Base-by-base conservation (phyloP, 2,113 vertebrate species). In the Oncorhynchus mykiss region DNA sequence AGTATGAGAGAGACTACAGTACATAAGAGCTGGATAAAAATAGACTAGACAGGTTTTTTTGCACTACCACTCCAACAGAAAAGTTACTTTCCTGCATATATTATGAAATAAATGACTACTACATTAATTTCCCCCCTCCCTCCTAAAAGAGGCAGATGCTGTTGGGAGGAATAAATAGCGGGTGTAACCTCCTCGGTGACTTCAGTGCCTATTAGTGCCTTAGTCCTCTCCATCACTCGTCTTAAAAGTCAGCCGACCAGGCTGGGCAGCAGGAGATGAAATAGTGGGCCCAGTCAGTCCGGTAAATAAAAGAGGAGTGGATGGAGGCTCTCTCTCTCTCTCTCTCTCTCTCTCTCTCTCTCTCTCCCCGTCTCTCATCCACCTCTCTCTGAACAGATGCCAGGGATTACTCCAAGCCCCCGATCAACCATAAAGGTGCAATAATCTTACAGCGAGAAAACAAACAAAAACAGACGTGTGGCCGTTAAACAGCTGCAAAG, bases 381-480 rank as follows among this genome's bases (percentile, higher is more conserved):
- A 82, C 80, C 84, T 86, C 86, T 78, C 80, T 82, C 82, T 60
- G 88, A 94, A 93, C 92, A 94, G 93, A 93, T 94, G 93, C 91
- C 86, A 84, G 90, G 92, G 90, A 92, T 93, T 91, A 90, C 91
- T 89, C 87, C 88, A 90, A 92, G 72, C 90, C 92, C 90, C 93
- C 79, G 81, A 92, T 90, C 92, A 89, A 88, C 93, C 93, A 92
- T 94, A 94, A 94, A 93, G 91, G 91, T 93, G 92, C 92, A 94
- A 93, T 93, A 93, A 93, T 92, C 92, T 92, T 92, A 93, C 87
- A 82, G 91, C 39, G 79, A 88, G 88, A 89, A 93, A 93, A 90
- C 89, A 93, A 93, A 93, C 92, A 93, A 91, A 92, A 91, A 92
- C 92, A 94, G 91, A 91, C 88, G 90, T 84, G 89, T 78, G 57